Conservation (phyloP, 2,113 vertebrate species). For the Zeus faber region DNA sequence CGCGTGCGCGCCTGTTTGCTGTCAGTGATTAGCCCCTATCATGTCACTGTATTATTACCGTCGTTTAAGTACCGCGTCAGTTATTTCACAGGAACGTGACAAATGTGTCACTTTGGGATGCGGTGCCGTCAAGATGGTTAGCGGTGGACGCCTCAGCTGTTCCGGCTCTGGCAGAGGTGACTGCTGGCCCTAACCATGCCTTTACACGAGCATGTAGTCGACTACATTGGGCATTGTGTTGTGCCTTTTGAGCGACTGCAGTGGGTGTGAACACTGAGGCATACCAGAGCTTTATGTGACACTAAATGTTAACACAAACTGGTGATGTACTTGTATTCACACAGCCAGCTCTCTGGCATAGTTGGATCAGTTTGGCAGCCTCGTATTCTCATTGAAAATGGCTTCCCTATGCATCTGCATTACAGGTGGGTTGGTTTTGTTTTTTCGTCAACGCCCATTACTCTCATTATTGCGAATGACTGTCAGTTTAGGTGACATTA, state of each 20-base stretch:
- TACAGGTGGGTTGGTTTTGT: too few species aligned
- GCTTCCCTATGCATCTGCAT: too few species aligned
- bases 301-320: neutral
- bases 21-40: too few species aligned
- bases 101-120: neutral
- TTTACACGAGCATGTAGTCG: too few species aligned
- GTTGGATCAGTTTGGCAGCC: neutral
- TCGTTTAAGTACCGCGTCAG: neutral
- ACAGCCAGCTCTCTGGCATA: constrained; percentile 6
- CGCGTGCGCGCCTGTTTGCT: constrained; percentile 16
- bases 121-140: neutral
- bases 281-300: constrained; percentile 2
- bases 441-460: too few species aligned
- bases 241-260: constrained; percentile 6
- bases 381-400: too few species aligned
- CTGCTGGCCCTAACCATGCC: neutral
- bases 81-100: neutral
- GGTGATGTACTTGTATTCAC: constrained; percentile 8
- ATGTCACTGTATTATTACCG: neutral
- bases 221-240: neutral
- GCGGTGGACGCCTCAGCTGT: constrained; percentile 12
- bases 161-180: constrained; percentile 3
- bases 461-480: too few species aligned
- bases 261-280: constrained; percentile 1
- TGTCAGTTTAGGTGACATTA: too few species aligned